Evolutionary conservation across 2,888 invertebrate genomes (phyloP), one percentile per base, ranked within the genome.

Genomic region (Tetanocera ferruginea): DNA sequence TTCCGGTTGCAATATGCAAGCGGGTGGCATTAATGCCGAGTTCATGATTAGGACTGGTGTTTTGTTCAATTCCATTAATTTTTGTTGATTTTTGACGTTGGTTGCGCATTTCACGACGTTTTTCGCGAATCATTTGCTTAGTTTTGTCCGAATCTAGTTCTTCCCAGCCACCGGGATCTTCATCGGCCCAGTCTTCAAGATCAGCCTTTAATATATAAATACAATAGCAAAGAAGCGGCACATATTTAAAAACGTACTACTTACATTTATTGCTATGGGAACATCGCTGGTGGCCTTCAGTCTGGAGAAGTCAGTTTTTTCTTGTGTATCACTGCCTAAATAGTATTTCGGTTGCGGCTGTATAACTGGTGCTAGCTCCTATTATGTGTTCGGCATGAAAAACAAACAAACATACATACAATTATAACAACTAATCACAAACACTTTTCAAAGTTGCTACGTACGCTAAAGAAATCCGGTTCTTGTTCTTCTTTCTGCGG

Each of bases 321-420:
- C 84, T 76, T 82, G 77, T 23, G 72, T 72, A 64, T 89, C 89
- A 76, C 89, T 88, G 73, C 87, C 89, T 34, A 93, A 87, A 73
- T 92, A 88, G 69, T 93, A 85, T 87, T 92, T 93, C 0, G 90
- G 89, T 84, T 93, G 93, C 75, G 90, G 91, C 19, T 92, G 92
- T 52, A 93, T 93, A 80, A 90, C 91, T 11, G 93, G 93, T 37
- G 92, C 89, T 92, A 93, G 92, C 83, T 93, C 92, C 92, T 92
- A 43, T 25, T 78, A 52, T 51, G 25, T 55, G 43, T 43, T 43
- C 43, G 14, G 11, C 23, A 2, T 23, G 17, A 19, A 2, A 23
- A 23, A 49, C 51, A 64, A 31, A 49, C 28, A 51, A 52, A 49
- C 19, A 28, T 8, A 28, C 25, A 49, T 5, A 73, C 17, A 52